Evolutionary conservation across 53 echinoderm and acorn worm genomes (phyloP), one percentile per base, ranked within the genome.

Genomic region (Patiria pectinifera): DNA sequence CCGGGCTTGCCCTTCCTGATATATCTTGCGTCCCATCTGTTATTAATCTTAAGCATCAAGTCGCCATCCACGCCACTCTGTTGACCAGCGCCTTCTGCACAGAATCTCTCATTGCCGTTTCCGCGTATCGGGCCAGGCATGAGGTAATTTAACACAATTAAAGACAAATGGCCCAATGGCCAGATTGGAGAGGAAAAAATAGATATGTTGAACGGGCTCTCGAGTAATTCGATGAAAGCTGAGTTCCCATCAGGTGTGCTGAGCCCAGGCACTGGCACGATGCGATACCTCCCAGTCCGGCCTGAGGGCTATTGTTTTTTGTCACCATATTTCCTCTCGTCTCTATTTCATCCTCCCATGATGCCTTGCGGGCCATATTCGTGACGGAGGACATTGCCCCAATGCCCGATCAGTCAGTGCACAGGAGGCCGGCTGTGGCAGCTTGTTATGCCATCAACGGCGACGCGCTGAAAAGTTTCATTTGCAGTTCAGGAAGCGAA

Each of bases 291-390:
- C 72, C 48, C 53, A 78, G 82, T 25, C 48, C 91, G 49, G 77
- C 71, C 91, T 48, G 14, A 58, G 75, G 92, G 84, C 85, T 91
- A 91, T 91, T 83, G 92, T 83, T 91, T 91, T 91, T 88, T 88
- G 88, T 88, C 88, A 88, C 88, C 88, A 76, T 88, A 76, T 76
- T 88, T 88, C 88, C 88, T 88, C 44, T 78, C 88, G 88, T 88
- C 88, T 88, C 88, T 88, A 88, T 88, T 88, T 88, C 88, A 88
- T 88, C 88, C 88, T 88, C 88, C 88, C 88, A 88, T 88, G 76
- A 88, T 88, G 88, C 88, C 88, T 88, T 88, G 88, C 61, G 77
- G 80, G 80, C 48, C 45, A 88, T 85, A 44, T 88, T 88, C 88
- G 9, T 88, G 61, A 88, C 25, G 61, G 88, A 88, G 88, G 88